Evolutionary conservation across 2,888 invertebrate species (phyloP).

Genomic region (Pristionchus mayeri): DNA sequence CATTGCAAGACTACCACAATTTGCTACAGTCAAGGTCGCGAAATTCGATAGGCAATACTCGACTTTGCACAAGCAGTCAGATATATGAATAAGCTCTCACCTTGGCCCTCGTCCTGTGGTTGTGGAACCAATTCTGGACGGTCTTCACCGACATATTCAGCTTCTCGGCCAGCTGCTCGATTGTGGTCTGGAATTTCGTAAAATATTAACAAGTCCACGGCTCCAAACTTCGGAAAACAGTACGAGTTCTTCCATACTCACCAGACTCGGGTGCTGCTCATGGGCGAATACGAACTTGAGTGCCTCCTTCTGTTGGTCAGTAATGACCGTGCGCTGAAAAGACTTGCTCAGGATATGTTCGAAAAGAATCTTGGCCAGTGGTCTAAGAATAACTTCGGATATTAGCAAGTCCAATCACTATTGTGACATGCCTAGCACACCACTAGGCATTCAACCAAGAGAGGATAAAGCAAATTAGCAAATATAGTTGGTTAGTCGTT

Average conservation of each 20-base stretch:
- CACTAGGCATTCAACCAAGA: neutral
- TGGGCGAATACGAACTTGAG: constrained; percentile 90
- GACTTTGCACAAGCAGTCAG: neutral
- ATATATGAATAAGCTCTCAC: constrained; percentile 53
- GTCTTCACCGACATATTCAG: constrained; percentile 92
- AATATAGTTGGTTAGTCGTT: neutral
- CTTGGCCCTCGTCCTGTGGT: constrained; percentile 97
- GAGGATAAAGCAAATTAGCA: neutral
- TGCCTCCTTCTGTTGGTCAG: constrained; percentile 98
- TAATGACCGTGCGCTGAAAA: constrained; percentile 91
- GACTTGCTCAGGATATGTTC: too few species aligned
- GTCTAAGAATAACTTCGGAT: neutral
- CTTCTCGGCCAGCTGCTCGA: constrained; percentile 93
- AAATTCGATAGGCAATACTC: too few species aligned
- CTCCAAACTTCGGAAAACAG: neutral
- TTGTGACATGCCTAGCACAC: neutral
- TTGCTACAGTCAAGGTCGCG: too few species aligned
- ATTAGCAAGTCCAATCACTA: too few species aligned
- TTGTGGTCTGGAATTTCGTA: constrained; percentile 78
- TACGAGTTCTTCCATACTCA: constrained; percentile 78
- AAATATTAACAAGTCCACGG: neutral
- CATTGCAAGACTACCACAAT: too few species aligned
- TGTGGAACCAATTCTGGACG: constrained; percentile 99
- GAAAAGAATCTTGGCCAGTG: too few species aligned
- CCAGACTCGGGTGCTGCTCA: constrained; percentile 96